A percentile compares a stretch with the other conserved stretches of the same genome.
phyloP scores from a whole-genome alignment of 2,797 vertebrate species.

The Furcifer pardalis region DNA sequence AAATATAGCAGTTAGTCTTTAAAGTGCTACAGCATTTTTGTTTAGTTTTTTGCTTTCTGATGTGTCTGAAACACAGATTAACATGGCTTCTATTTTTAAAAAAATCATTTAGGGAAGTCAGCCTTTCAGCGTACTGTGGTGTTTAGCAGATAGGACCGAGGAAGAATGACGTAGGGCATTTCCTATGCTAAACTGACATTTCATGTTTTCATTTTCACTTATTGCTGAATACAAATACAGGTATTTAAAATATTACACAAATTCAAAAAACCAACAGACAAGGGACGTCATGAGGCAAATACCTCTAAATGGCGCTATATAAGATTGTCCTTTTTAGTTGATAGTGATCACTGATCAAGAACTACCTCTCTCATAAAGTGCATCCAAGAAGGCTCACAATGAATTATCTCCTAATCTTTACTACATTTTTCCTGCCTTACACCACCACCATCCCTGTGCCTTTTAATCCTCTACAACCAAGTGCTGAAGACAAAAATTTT shows the following conservation, averaged over 20 bases:
- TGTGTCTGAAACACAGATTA: no score
- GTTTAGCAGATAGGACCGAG: slow-evolving; percentile 33
- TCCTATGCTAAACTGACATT: slow-evolving; percentile 30
- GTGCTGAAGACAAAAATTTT: neutral
- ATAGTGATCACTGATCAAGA: slow-evolving; percentile 20
- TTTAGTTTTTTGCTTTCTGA: no score
- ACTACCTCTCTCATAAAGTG: slow-evolving; percentile 21
- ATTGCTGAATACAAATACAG: slow-evolving; percentile 54
- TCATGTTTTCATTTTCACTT: slow-evolving; percentile 53
- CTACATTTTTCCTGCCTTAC: slow-evolving; percentile 56
- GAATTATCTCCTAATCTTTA: slow-evolving; percentile 54
- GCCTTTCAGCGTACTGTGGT: slow-evolving; percentile 53
- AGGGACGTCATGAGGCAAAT: slow-evolving; percentile 60
- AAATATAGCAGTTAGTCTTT: neutral
- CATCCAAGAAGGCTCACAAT: slow-evolving; percentile 18
- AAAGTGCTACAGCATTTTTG: no score
- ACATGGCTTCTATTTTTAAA: no score
- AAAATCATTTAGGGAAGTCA: slow-evolving; percentile 51
- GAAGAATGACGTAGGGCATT: slow-evolving; percentile 36
- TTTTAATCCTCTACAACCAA: accelerated
- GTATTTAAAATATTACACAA: slow-evolving; percentile 42
- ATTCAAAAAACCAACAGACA: slow-evolving; percentile 45
- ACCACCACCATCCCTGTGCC: slow-evolving; percentile 51
- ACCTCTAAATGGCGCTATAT: slow-evolving; percentile 55
- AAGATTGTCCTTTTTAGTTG: slow-evolving; percentile 51